phyloP scores from a whole-genome alignment of 2,113 vertebrate genomes.

The Corythornis vintsioides region DNA sequence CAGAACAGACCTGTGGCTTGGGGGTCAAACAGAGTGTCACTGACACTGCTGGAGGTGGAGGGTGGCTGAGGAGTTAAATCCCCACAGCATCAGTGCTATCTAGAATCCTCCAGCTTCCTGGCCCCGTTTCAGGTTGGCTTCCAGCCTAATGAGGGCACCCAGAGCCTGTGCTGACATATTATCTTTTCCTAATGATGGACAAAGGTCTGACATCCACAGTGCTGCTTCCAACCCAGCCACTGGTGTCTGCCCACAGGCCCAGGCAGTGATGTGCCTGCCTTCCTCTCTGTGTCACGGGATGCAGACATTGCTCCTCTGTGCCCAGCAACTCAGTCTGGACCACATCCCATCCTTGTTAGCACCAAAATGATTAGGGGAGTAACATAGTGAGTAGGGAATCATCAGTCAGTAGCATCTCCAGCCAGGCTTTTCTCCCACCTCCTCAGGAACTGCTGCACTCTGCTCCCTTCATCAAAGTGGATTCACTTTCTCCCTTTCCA shows the following conservation, averaged over 20 bases:
- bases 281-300: background rate
- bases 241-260: background rate
- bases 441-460: background rate
- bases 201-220: background rate
- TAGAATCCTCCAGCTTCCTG: background rate
- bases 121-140: background rate
- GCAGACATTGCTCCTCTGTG: background rate
- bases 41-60: background rate
- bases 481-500: background rate
- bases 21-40: background rate
- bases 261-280: background rate
- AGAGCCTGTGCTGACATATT: background rate
- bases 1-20: background rate
- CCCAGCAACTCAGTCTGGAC: background rate
- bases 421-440: background rate
- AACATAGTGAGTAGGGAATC: background rate
- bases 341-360: background rate
- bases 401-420: background rate
- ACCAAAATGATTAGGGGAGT: background rate
- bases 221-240: background rate
- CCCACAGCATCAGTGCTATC: background rate
- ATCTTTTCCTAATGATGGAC: background rate
- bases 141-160: slow-evolving; percentile 21
- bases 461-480: background rate
- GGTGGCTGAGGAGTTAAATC: background rate